These are phyloP conservation scores for Astreopora myriophthalma DNA, from an alignment of 64 coral and sea anemone genomes.

Conservation along the genomic window DNA sequence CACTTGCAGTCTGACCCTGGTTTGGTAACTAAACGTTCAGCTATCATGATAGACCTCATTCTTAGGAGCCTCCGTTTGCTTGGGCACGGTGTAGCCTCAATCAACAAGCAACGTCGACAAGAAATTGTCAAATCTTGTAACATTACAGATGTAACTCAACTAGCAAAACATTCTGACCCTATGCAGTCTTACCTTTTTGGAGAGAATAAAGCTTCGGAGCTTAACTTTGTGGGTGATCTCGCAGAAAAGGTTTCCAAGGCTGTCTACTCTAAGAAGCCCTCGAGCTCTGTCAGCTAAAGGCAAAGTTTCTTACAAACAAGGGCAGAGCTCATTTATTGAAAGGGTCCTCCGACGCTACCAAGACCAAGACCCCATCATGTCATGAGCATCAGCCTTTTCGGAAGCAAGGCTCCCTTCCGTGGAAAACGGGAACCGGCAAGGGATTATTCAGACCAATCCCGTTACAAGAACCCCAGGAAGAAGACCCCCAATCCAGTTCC, in stretches of 20 bases:
- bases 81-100: neutral
- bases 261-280: no score
- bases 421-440: neutral
- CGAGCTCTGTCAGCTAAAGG: no score
- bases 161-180: neutral
- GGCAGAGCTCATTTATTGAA: no score
- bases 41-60: constrained; percentile 1
- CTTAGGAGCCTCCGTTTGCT: no score
- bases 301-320: no score
- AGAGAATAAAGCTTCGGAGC: no score
- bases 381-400: neutral
- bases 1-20: neutral
- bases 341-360: no score
- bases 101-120: neutral
- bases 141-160: neutral
- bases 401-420: neutral
- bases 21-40: neutral
- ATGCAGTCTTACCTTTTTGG: neutral
- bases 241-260: no score
- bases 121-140: neutral
- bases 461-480: neutral
- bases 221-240: no score
- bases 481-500: neutral
- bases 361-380: neutral
- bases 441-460: neutral